These are phyloP conservation scores for Cydia amplana DNA, from an alignment of 1,140 invertebrate genomes.

Conservation along the genomic window DNA sequence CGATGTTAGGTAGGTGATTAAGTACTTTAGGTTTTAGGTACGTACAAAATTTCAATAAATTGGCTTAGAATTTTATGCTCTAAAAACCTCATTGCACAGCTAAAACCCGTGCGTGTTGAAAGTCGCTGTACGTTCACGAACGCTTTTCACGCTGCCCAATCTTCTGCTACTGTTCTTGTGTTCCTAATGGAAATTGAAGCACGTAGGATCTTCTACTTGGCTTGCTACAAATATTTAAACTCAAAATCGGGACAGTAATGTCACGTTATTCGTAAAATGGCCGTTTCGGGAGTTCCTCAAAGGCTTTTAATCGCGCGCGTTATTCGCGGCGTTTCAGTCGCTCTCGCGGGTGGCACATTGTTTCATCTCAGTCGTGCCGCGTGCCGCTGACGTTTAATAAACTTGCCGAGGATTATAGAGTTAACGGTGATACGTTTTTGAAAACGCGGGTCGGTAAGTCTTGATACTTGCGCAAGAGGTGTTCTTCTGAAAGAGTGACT, in stretches of 20 bases:
- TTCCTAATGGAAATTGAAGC: too few species aligned
- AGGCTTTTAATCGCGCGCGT: conserved; percentile 10
- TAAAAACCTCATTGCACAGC: too few species aligned
- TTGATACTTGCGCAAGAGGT: conserved; percentile 38
- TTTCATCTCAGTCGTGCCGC: conserved; percentile 50
- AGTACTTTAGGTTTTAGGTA: too few species aligned
- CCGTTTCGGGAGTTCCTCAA: conserved; percentile 1
- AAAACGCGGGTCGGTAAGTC: conserved; percentile 37
- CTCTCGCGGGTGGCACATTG: conserved; percentile 41
- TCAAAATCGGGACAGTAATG: neutral
- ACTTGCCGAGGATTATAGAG: conserved; percentile 50
- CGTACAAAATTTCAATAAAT: too few species aligned
- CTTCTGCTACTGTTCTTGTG: too few species aligned
- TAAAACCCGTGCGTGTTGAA: too few species aligned
- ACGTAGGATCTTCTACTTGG: too few species aligned
- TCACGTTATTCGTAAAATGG: neutral
- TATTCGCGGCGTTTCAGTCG: conserved; percentile 39
- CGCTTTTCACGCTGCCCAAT: too few species aligned
- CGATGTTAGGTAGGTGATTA: too few species aligned
- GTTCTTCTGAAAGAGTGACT: neutral
- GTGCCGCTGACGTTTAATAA: conserved; percentile 64
- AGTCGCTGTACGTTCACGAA: too few species aligned
- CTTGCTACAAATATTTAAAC: neutral
- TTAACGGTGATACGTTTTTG: conserved; percentile 52
- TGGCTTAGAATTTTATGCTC: too few species aligned